A percentile compares a stretch with the other conserved stretches of the same genome.
phyloP scores from a whole-genome alignment of 2,888 invertebrate genomes.

The Noctua janthe region DNA sequence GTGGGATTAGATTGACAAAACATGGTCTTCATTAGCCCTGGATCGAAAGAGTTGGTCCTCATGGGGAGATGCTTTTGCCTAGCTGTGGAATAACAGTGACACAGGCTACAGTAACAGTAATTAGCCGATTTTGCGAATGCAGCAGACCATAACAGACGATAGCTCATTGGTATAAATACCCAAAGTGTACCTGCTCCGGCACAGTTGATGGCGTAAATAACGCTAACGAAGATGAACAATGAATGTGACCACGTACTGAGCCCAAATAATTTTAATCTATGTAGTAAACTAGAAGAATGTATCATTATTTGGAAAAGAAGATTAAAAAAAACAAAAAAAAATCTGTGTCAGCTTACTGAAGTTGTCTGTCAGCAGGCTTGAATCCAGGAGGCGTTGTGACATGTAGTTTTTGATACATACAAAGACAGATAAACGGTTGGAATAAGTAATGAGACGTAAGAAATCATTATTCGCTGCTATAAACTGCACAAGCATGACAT shows the following conservation, averaged over 20 bases:
- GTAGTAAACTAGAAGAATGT: too few relatives aligned
- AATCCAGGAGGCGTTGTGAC: not conserved
- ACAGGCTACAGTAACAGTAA: not conserved
- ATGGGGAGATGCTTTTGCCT: not conserved
- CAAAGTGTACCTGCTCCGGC: not conserved
- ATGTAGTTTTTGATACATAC: not conserved
- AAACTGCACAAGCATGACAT: too few relatives aligned
- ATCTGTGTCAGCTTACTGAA: too few relatives aligned
- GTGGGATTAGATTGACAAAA: not conserved
- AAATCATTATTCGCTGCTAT: too few relatives aligned
- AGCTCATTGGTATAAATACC: not conserved
- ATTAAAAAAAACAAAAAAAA: too few relatives aligned
- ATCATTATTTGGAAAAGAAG: too few relatives aligned
- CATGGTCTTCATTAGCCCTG: not conserved
- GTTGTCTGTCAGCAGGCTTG: not conserved
- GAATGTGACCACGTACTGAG: not conserved
- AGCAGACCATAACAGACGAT: not conserved
- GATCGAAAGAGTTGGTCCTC: not conserved
- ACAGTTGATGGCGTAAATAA: not conserved
- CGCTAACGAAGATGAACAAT: not conserved
- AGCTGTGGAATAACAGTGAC: not conserved
- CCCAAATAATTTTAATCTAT: too few relatives aligned
- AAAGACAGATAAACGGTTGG: not conserved
- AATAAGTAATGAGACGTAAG: too few relatives aligned
- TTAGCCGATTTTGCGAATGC: not conserved